Evolutionary conservation across 37 sponge, comb jelly and placozoan species (phyloP).

Genomic region (Cladorhizidae sp.): DNA sequence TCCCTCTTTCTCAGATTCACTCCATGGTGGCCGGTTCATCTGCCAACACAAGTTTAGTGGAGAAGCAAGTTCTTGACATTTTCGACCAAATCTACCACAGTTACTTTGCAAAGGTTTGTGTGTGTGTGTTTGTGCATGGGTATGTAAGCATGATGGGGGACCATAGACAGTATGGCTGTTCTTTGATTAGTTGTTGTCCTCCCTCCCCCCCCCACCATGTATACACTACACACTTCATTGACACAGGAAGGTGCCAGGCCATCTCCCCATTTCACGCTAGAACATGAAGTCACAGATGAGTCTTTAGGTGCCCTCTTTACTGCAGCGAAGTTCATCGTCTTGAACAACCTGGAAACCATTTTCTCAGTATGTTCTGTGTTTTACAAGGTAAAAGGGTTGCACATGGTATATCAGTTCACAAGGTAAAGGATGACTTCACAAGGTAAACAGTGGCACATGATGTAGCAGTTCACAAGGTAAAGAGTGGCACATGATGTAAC

Average conservation of each 20-base stretch:
- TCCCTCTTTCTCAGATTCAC: slow-evolving; percentile 15
- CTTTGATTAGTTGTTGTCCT: too few species aligned
- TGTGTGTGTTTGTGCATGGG: not conserved
- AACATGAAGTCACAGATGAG: too few species aligned
- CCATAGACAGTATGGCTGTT: too few species aligned
- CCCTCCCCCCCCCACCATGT: too few species aligned
- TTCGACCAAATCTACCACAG: slow-evolving; percentile 46
- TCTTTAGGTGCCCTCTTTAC: not conserved
- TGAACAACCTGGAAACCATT: slow-evolving; percentile 42
- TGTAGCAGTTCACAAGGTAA: too few species aligned
- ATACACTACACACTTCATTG: too few species aligned
- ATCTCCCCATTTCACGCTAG: not conserved
- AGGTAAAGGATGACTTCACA: too few species aligned
- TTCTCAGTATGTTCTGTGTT: slow-evolving; percentile 51
- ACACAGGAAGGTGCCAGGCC: too few species aligned
- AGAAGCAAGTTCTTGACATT: slow-evolving; percentile 25
- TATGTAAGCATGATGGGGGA: not conserved
- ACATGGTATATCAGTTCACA: too few species aligned
- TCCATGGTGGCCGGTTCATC: slow-evolving; percentile 4
- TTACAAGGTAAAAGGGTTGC: too few species aligned
- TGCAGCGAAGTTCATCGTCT: slow-evolving; percentile 6
- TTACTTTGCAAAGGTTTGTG: slow-evolving; percentile 24
- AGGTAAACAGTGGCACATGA: too few species aligned
- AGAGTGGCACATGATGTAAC: too few species aligned
- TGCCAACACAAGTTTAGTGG: slow-evolving; percentile 4